Evolutionary conservation across 2,113 vertebrate species (phyloP).

Genomic region (Peromyscus californicus): DNA sequence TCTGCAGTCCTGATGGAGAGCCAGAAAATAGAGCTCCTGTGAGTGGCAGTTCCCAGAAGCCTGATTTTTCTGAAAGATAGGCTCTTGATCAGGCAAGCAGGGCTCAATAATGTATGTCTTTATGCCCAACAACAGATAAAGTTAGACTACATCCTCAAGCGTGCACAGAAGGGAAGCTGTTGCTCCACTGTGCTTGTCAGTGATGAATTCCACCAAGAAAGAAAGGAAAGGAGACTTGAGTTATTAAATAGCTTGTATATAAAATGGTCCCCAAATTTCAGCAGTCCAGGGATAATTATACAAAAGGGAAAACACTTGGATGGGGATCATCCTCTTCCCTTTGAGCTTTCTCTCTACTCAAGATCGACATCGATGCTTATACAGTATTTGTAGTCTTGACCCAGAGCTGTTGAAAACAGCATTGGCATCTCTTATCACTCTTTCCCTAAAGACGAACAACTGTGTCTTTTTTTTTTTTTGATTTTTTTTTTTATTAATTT

Average conservation of each 20-base stretch:
- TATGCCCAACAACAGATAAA: conserved; percentile 75
- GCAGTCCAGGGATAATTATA: conserved; percentile 12
- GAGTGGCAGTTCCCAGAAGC: conserved; percentile 19
- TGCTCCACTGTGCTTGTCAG: conserved; percentile 47
- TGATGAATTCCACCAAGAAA: conserved; percentile 68
- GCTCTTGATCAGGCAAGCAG: conserved; percentile 75
- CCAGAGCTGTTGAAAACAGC: conserved; percentile 37
- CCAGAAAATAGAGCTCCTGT: conserved; percentile 75
- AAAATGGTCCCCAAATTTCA: conserved; percentile 59
- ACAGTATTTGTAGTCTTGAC: conserved; percentile 51
- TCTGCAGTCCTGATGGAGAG: conserved; percentile 76
- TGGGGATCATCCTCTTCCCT: neutral
- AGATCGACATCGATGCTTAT: conserved; percentile 19
- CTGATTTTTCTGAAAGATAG: conserved; percentile 80
- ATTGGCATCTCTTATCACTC: neutral
- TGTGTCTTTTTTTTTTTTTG: no score
- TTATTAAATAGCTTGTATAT: conserved; percentile 61
- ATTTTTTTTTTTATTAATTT: no score
- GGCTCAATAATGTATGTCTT: conserved; percentile 84
- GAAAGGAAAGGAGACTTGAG: neutral
- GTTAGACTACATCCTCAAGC: conserved; percentile 64
- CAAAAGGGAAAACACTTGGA: neutral
- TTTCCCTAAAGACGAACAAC: conserved; percentile 45
- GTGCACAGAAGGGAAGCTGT: conserved; percentile 36
- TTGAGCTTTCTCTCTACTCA: conserved; percentile 42